Evolutionary conservation across 2,113 vertebrate species (phyloP).

Genomic region (Cinclus mexicanus): DNA sequence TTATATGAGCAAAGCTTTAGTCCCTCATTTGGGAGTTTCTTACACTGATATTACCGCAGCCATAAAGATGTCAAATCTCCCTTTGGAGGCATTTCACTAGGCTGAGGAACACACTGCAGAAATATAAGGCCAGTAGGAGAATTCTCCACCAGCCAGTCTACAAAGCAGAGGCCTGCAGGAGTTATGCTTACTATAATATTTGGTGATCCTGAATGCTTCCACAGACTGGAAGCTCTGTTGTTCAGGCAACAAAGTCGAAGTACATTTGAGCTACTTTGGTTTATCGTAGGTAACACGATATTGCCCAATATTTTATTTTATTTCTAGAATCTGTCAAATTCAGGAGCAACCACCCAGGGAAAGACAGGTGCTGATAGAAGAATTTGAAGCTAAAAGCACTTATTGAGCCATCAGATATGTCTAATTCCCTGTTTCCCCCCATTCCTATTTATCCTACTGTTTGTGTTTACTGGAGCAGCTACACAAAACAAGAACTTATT

Average conservation of each 20-base stretch:
- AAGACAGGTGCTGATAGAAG: not conserved
- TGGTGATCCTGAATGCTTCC: not conserved
- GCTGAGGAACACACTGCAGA: not conserved
- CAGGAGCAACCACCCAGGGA: not conserved
- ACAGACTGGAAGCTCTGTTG: not conserved
- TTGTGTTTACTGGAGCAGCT: not conserved
- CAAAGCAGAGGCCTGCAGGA: not conserved
- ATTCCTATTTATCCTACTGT: not conserved
- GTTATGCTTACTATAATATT: not conserved
- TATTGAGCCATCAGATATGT: not conserved
- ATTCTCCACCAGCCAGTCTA: not conserved
- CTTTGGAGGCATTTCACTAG: not conserved
- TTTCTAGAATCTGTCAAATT: not conserved
- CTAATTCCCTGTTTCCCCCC: not conserved
- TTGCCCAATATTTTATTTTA: not conserved
- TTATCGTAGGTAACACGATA: not conserved
- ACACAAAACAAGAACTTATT: not conserved
- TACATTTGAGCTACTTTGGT: not conserved
- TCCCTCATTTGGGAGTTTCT: not conserved
- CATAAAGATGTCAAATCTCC: not conserved
- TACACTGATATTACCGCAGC: not conserved
- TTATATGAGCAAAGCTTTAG: not conserved
- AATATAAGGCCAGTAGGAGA: not conserved
- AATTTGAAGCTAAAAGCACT: not conserved
- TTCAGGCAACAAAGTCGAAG: not conserved